These are phyloP conservation scores for Hypsibius dujardini DNA, from an alignment of 1,140 invertebrate genomes.

Conservation along the genomic window DNA sequence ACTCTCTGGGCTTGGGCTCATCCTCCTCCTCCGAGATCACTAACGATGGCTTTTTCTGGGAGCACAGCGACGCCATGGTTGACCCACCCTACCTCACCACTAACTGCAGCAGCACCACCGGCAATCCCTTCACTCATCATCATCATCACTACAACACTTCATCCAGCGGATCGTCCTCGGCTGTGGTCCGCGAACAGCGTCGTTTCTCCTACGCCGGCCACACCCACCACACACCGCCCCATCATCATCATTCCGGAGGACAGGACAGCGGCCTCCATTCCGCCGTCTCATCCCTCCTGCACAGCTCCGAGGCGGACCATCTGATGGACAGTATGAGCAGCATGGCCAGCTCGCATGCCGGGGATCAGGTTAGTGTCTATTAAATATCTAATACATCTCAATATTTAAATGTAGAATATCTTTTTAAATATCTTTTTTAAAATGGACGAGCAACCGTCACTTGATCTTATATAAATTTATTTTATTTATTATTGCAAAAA, in stretches of 20 bases:
- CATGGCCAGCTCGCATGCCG: neutral
- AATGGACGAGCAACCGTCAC: too few relatives aligned
- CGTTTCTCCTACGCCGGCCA: conserved; percentile 1
- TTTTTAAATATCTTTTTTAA: too few relatives aligned
- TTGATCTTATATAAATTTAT: too few relatives aligned
- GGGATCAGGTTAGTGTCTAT: neutral
- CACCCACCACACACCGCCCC: neutral
- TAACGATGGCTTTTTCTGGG: conserved; percentile 9
- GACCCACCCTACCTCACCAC: neutral
- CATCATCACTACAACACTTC: neutral
- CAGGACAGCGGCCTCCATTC: neutral
- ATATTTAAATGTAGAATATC: too few relatives aligned
- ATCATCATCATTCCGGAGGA: too few relatives aligned
- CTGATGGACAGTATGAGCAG: conserved; percentile 17
- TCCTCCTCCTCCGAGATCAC: neutral
- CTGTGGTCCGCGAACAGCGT: conserved; percentile 18
- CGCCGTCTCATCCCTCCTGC: neutral
- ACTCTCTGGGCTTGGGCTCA: neutral
- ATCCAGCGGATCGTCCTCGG: conserved; percentile 22
- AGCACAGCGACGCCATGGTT: neutral
- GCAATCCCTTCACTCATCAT: neutral
- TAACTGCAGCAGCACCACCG: neutral
- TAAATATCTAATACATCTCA: too few relatives aligned
- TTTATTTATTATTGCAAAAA: too few relatives aligned
- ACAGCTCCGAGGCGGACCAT: neutral